These are phyloP conservation scores for Drosophila virilis DNA, from an alignment of 1,140 invertebrate species.

Conservation along the genomic window DNA sequence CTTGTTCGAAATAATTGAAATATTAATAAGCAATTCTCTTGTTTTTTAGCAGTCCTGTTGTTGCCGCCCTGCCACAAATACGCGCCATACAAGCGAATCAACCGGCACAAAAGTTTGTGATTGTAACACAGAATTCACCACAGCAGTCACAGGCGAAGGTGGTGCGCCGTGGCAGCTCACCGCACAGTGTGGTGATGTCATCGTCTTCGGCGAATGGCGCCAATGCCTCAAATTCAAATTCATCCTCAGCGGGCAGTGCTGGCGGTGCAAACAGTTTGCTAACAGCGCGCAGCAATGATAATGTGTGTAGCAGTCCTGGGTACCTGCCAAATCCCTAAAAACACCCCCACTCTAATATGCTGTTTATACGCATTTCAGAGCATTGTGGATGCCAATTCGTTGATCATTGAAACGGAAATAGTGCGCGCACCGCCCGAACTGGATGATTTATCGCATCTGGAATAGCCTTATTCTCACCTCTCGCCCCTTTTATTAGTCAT, in stretches of 20 bases:
- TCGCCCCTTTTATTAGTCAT: conserved; percentile 16
- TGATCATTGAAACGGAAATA: conserved; percentile 82
- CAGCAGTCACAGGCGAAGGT: conserved; percentile 62
- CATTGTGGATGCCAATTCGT: conserved; percentile 72
- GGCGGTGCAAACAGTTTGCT: conserved; percentile 24
- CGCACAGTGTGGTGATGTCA: conserved; percentile 69
- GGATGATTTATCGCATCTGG: conserved; percentile 81
- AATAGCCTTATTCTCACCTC: conserved; percentile 48
- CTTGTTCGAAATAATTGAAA: not conserved
- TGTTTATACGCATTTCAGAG: conserved; percentile 70
- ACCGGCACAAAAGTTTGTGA: conserved; percentile 73
- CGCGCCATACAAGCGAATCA: conserved; percentile 70
- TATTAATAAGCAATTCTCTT: not conserved
- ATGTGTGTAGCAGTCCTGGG: conserved; percentile 65
- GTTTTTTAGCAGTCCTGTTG: conserved; percentile 64
- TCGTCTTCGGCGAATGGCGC: conserved; percentile 57
- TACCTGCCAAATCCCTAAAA: conserved; percentile 62
- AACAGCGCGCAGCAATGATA: conserved; percentile 59
- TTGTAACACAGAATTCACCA: conserved; percentile 73
- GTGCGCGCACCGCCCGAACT: conserved; percentile 72
- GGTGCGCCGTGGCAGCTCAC: conserved; percentile 71
- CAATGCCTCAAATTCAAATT: conserved; percentile 63
- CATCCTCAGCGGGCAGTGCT: conserved; percentile 53
- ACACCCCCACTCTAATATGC: conserved; percentile 41
- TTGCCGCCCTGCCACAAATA: conserved; percentile 72